phyloP scores from a whole-genome alignment of 2,797 vertebrate genomes.

The Enteromius viviparus region DNA sequence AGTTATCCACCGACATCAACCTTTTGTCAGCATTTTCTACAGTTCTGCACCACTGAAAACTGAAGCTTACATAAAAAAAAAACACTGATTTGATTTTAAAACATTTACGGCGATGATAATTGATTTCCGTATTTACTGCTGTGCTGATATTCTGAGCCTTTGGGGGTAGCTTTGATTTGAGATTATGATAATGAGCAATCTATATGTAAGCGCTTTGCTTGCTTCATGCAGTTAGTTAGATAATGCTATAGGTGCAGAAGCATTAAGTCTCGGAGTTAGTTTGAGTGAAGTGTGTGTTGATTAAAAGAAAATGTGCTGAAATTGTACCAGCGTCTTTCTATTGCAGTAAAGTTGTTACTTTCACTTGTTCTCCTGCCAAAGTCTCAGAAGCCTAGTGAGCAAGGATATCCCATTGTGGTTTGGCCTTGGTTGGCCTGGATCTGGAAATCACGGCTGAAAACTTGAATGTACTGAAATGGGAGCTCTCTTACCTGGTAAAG shows the following conservation, averaged over 20 bases:
- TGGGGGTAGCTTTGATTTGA: constrained; percentile 43
- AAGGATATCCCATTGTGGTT: constrained; percentile 75
- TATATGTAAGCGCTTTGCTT: constrained; percentile 13
- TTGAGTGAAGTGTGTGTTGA: background rate
- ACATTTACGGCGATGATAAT: constrained; percentile 36
- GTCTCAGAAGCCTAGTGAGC: constrained; percentile 65
- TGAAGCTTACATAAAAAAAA: constrained; percentile 39
- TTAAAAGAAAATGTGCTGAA: constrained; percentile 26
- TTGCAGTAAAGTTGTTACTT: constrained; percentile 41
- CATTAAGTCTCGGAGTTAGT: background rate
- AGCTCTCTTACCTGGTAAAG: constrained; percentile 48
- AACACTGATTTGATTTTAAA: constrained; percentile 43
- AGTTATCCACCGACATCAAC: constrained; percentile 29
- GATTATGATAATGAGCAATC: constrained; percentile 44
- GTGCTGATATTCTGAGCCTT: constrained; percentile 27
- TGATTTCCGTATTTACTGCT: constrained; percentile 48
- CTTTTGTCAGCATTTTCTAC: constrained; percentile 48
- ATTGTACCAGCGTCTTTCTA: constrained; percentile 15
- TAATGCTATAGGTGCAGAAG: constrained; percentile 5
- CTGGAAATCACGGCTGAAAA: constrained; percentile 58
- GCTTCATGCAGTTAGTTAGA: background rate
- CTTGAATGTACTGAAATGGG: constrained; percentile 37
- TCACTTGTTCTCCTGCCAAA: constrained; percentile 61
- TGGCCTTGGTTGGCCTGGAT: constrained; percentile 59
- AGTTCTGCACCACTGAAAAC: constrained; percentile 2